Percentiles rank a stretch among this genome's conserved stretches.
Evolutionary conservation across 2,797 vertebrate genomes (phyloP).

Genomic region (Sebastolobus altivelis): DNA sequence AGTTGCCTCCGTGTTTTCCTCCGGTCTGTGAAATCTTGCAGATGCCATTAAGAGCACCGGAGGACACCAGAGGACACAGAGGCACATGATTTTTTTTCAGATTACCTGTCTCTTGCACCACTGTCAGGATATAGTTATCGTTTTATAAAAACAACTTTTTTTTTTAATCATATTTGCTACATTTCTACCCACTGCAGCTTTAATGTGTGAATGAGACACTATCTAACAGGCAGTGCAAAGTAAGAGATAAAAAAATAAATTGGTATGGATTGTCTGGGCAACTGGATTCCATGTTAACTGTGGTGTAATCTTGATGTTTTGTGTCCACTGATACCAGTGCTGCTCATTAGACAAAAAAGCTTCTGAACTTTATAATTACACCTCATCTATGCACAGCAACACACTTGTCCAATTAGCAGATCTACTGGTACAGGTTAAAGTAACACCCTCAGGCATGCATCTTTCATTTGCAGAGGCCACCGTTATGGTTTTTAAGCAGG

Average conservation of each 20-base stretch:
- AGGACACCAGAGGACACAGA: no score
- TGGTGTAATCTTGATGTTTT: constrained; percentile 4
- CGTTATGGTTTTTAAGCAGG: constrained; percentile 39
- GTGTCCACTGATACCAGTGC: constrained; percentile 6
- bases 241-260: constrained; percentile 8
- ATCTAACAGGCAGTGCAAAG: not conserved
- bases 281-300: not conserved
- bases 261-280: not conserved
- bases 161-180: no score
- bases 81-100: no score
- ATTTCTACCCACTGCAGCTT: no score
- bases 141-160: no score
- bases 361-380: constrained; percentile 22
- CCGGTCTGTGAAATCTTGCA: no score
- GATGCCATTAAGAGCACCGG: no score
- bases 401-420: constrained; percentile 44
- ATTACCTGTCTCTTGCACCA: no score
- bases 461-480: constrained; percentile 41
- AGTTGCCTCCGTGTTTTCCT: no score
- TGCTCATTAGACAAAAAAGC: constrained; percentile 28
- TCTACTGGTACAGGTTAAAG: constrained; percentile 4
- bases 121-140: no score
- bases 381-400: not conserved
- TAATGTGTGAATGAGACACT: constrained; percentile 3
- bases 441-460: constrained; percentile 9